Conservation (phyloP, 2,797 vertebrate genomes). For the Nyctalus aviator region DNA sequence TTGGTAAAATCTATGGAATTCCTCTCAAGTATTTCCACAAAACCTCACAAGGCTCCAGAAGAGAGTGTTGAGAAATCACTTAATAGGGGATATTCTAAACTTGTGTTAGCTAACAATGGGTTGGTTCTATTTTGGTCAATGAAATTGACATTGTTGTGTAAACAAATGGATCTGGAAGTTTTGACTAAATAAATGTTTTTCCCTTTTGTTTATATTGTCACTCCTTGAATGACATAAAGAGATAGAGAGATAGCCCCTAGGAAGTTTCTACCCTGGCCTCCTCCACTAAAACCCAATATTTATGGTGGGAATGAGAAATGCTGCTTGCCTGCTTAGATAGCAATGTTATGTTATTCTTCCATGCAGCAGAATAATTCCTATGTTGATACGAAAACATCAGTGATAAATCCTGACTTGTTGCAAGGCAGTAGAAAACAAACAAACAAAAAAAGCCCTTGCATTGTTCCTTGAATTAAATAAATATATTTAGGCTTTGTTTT, state of each 20-base stretch:
- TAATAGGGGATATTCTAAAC: background rate
- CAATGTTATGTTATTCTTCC: background rate
- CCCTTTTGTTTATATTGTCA: conserved; percentile 54
- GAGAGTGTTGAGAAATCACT: background rate
- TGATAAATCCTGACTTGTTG: background rate
- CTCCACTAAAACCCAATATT: background rate
- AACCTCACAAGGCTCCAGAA: background rate
- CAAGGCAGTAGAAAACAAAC: background rate
- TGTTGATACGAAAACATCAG: background rate
- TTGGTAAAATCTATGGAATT: background rate
- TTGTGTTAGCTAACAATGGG: background rate
- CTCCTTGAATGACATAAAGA: conserved; percentile 13
- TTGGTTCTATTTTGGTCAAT: background rate
- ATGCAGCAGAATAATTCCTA: background rate
- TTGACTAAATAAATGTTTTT: conserved; percentile 47
- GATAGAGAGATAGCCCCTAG: background rate
- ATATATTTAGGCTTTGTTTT: background rate
- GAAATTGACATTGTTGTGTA: conserved; percentile 21
- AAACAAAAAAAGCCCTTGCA: background rate
- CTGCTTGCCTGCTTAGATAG: background rate
- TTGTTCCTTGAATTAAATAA: background rate
- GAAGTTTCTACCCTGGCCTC: background rate
- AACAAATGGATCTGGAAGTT: conserved; percentile 47
- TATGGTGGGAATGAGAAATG: conserved; percentile 17
- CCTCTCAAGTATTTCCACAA: background rate